Evolutionary conservation across 1,140 invertebrate genomes (phyloP).

Genomic region (Physella acuta): DNA sequence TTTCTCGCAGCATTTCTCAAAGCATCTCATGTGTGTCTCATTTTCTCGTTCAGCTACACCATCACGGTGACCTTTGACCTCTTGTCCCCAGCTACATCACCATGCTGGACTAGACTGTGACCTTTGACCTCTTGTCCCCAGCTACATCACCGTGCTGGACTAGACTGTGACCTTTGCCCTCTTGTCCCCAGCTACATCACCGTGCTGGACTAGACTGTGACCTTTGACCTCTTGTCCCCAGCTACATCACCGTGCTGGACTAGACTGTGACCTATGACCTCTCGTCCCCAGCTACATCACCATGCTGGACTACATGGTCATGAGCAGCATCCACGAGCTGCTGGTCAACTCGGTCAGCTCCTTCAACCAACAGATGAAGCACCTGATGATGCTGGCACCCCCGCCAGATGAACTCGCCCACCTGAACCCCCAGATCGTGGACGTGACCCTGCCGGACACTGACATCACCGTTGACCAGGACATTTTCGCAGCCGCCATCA

Average conservation of each 20-base stretch:
- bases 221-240: background rate
- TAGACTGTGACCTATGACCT: background rate
- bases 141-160: background rate
- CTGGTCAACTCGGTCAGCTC: background rate
- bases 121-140: background rate
- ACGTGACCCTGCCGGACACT: background rate
- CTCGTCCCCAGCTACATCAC: constrained; percentile 14
- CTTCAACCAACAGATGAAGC: background rate
- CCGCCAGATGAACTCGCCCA: background rate
- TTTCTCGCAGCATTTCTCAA: no score
- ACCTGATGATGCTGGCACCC: constrained; percentile 3
- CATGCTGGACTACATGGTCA: constrained; percentile 22
- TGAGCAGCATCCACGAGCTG: constrained; percentile 11
- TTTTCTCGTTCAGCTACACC: background rate
- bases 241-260: background rate
- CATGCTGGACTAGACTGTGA: background rate
- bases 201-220: background rate
- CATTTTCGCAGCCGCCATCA: background rate
- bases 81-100: background rate
- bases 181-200: background rate
- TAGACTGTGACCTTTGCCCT: background rate
- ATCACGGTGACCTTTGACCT: background rate
- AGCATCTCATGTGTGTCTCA: no score
- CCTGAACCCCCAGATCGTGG: background rate
- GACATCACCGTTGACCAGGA: constrained; percentile 2